phyloP scores from a whole-genome alignment of 2,888 invertebrate genomes.

The Harmothoe impar region DNA sequence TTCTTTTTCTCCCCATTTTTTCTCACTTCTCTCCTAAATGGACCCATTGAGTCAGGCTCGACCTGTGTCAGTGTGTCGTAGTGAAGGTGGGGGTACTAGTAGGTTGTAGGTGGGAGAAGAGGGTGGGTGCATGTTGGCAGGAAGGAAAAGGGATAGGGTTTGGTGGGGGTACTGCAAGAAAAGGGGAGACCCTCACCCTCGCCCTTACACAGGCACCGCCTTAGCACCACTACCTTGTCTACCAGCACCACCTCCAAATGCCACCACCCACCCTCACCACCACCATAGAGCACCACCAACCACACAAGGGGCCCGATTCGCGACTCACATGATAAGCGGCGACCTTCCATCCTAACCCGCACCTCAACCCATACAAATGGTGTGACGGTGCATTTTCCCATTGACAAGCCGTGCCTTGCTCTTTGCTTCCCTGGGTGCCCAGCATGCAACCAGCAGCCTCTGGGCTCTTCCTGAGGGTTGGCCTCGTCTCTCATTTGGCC shows the following conservation, averaged over 20 bases:
- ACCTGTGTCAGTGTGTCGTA: conserved; percentile 10
- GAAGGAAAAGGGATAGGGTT: no score
- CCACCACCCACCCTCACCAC: not conserved
- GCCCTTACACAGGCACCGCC: conserved; percentile 3
- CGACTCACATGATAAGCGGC: conserved; percentile 23
- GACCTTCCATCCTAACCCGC: conserved; percentile 49
- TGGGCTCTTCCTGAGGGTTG: conserved; percentile 6
- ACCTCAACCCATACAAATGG: conserved; percentile 44
- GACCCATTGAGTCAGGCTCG: not conserved
- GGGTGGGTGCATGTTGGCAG: not conserved
- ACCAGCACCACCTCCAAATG: not conserved
- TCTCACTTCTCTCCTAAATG: not conserved
- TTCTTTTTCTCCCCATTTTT: not conserved
- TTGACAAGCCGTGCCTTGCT: conserved; percentile 29
- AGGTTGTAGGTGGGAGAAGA: not conserved
- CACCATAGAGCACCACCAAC: not conserved
- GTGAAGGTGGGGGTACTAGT: not conserved
- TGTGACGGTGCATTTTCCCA: conserved; percentile 49
- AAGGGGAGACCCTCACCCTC: not conserved
- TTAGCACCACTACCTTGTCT: not conserved
- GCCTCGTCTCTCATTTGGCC: conserved; percentile 39
- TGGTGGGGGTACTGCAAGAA: not conserved
- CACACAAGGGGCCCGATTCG: not conserved
- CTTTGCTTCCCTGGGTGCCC: conserved; percentile 16
- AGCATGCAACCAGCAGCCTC: conserved; percentile 40